Evolutionary conservation across 2,113 vertebrate genomes (phyloP).

Genomic region (Thermophis baileyi): DNA sequence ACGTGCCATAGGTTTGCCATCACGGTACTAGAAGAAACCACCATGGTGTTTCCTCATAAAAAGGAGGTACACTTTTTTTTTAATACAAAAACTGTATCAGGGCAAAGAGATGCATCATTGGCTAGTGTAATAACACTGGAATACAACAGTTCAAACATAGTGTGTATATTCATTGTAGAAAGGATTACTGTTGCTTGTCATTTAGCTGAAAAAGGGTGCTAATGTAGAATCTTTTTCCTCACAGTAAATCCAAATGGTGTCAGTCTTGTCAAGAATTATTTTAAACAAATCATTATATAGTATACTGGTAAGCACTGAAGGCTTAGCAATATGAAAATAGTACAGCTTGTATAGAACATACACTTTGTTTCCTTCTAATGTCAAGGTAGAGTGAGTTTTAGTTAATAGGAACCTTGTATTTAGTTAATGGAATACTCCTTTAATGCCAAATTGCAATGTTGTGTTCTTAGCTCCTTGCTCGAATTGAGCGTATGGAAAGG

Average conservation of each 20-base stretch:
- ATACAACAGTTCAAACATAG: not conserved
- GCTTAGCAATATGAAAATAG: not conserved
- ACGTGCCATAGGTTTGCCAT: no score
- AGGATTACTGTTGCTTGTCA: not conserved
- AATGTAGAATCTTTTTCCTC: not conserved
- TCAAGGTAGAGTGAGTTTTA: not conserved
- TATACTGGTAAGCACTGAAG: not conserved
- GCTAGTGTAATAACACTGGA: not conserved
- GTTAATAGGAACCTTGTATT: not conserved
- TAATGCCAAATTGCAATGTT: not conserved
- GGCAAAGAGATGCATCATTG: not conserved
- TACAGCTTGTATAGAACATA: not conserved
- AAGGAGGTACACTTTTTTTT: not conserved
- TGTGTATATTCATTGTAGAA: not conserved
- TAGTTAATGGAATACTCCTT: not conserved
- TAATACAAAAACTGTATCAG: not conserved
- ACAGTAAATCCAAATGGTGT: not conserved
- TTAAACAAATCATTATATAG: no score
- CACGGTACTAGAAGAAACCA: no score
- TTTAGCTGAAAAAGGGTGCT: not conserved
- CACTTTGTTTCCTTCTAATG: not conserved
- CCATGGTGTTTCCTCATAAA: not conserved
- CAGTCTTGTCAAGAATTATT: not conserved
- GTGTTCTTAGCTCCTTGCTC: conserved; percentile 83
- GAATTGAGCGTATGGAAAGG: conserved; percentile 98